These are phyloP conservation scores for Kryphioiulus occultus DNA, from an alignment of 2,888 invertebrate genomes.

Conservation along the genomic window DNA sequence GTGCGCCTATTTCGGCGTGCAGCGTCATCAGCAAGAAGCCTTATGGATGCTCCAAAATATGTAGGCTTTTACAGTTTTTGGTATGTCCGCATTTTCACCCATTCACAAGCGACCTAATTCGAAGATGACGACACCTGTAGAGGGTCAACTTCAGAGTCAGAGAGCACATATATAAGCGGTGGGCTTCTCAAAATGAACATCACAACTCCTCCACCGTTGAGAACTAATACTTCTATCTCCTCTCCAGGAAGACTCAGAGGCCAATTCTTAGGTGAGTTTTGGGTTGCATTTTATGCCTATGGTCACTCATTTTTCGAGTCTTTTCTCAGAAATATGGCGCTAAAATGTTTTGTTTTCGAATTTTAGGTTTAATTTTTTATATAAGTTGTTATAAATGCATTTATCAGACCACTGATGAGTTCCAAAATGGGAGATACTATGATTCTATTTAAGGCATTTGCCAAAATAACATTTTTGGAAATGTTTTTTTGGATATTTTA, in stretches of 20 bases:
- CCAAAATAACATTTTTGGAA: no score
- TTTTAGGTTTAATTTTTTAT: background rate
- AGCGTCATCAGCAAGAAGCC: slow-evolving; percentile 8
- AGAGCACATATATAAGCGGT: slow-evolving; percentile 49
- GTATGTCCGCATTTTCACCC: slow-evolving; percentile 52
- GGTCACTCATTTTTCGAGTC: background rate
- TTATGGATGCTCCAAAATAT: slow-evolving; percentile 42
- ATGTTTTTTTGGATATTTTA: background rate
- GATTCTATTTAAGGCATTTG: background rate
- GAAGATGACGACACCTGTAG: slow-evolving; percentile 47
- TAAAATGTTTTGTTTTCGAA: background rate
- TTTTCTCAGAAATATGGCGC: background rate
- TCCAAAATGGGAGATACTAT: background rate
- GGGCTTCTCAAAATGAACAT: slow-evolving; percentile 41
- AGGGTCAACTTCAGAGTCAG: slow-evolving; percentile 50
- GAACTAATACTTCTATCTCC: slow-evolving; percentile 24
- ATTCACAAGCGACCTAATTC: slow-evolving; percentile 52
- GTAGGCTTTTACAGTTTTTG: slow-evolving; percentile 42
- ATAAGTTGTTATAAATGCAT: no score
- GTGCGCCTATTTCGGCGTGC: slow-evolving; percentile 33
- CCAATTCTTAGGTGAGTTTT: slow-evolving; percentile 37
- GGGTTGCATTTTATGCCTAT: background rate
- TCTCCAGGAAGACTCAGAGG: background rate
- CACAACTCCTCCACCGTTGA: slow-evolving; percentile 46
- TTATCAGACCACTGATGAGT: background rate